Conservation (phyloP, 2,888 invertebrate species). For the Micropterix aruncella region DNA sequence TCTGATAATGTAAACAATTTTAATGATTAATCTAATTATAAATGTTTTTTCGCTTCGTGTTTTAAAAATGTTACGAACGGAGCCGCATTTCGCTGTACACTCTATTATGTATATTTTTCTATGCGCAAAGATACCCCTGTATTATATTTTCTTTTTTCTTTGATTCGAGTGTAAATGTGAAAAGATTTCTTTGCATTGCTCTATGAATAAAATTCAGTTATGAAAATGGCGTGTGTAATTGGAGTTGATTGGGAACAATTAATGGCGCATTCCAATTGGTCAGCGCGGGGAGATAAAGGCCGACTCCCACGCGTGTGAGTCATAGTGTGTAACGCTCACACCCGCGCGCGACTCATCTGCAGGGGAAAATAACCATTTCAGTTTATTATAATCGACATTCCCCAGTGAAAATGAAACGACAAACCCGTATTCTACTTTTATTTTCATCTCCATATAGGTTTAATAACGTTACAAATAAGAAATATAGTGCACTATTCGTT, state of each 20-base stretch:
- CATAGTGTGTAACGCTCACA: background rate
- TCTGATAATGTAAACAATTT: slow-evolving; percentile 2
- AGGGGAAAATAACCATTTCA: too few relatives aligned
- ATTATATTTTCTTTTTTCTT: slow-evolving; percentile 6
- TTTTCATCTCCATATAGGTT: background rate
- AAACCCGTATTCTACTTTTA: background rate
- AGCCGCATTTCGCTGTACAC: slow-evolving; percentile 4
- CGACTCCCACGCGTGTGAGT: background rate
- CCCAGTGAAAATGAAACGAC: too few relatives aligned
- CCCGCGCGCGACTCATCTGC: background rate
- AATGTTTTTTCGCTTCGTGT: slow-evolving; percentile 11
- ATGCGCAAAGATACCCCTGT: slow-evolving; percentile 6
- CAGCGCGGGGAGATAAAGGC: background rate
- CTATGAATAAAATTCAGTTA: background rate
- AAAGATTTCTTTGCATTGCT: slow-evolving; percentile 3
- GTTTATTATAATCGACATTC: background rate
- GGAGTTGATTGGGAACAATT: background rate
- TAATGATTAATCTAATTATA: slow-evolving; percentile 8
- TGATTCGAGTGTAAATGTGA: slow-evolving; percentile 5
- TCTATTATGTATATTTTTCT: slow-evolving; percentile 4
- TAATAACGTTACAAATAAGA: background rate
- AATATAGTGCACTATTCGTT: too few relatives aligned
- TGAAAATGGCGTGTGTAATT: background rate
- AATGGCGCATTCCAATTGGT: background rate
- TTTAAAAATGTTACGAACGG: slow-evolving; percentile 7